Conservation (phyloP, 2,888 invertebrate genomes). For the Lithodes maja region DNA sequence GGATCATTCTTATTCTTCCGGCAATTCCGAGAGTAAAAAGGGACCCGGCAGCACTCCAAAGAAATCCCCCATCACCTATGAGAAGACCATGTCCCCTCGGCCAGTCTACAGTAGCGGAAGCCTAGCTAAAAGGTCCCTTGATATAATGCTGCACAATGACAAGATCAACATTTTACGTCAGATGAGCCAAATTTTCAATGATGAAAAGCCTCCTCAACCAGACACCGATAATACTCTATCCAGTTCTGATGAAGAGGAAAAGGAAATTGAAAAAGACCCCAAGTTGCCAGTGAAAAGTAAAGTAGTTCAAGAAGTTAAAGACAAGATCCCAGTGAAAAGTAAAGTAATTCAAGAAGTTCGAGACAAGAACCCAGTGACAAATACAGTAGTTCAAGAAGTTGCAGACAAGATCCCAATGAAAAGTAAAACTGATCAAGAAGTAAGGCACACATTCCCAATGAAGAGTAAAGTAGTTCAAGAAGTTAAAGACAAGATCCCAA, state of each 20-base stretch:
- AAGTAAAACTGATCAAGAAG: too few species aligned
- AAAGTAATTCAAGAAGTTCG: neutral
- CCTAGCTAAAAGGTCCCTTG: constrained; percentile 62
- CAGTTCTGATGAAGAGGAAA: constrained; percentile 41
- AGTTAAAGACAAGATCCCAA: too few species aligned
- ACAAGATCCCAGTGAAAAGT: neutral
- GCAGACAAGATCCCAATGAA: too few species aligned
- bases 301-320: neutral
- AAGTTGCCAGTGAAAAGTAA: neutral
- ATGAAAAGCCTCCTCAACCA: constrained; percentile 55
- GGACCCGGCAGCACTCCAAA: constrained; percentile 21
- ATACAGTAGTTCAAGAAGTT: too few species aligned
- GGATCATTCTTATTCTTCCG: constrained; percentile 60
- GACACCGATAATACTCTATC: constrained; percentile 19
- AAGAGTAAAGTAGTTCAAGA: too few species aligned
- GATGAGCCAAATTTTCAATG: constrained; percentile 70
- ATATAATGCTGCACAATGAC: constrained; percentile 70
- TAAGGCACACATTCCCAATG: too few species aligned
- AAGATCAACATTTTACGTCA: constrained; percentile 70
- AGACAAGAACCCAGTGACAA: too few species aligned
- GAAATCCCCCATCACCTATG: constrained; percentile 47
- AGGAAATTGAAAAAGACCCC: neutral
- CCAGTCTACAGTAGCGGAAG: constrained; percentile 60
- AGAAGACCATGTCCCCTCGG: constrained; percentile 49
- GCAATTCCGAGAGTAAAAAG: constrained; percentile 30